Evolutionary conservation across 2,797 vertebrate genomes (phyloP), one percentile per base, ranked within the genome.

Genomic region (Myotis findleyi): DNA sequence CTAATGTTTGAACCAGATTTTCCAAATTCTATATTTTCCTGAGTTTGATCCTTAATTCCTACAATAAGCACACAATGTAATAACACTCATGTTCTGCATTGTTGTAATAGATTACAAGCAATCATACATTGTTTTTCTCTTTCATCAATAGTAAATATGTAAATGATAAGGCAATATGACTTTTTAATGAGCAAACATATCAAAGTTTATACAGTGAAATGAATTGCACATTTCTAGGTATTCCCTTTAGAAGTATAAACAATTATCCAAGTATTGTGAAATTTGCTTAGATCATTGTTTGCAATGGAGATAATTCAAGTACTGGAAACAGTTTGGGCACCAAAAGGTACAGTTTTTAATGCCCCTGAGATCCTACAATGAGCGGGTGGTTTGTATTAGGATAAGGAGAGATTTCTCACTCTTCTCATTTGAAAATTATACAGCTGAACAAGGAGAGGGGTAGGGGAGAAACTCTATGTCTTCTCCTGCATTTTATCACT

Each of bases 101-200:
- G 12, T 85, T 57, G 71, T 21, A 33, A 75, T 59, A 64, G 72
- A 79, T 87, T 83, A 89, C 69, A 71, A 68, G 30, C 17, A 89
- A 69, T 17, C 59, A 93, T 53, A 6, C 2, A 73, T 53, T 36
- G 25, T 21, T 55, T 55, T 36, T 86, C 18, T 55, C 13, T 86
- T 77, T 91, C 55, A 79, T 83, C 25, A 91, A 41, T 7, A 91
- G 18, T 47, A 93, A 89, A 27, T 73, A 71, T 53, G 3, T 57
- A 75, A 79, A 49, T 66, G 38, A 57, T 82, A 86, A 92, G 27
- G 16, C 6, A 27, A 49, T 64, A 23, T 49, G 33, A 38, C 25
- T 11, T 96, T 75, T 62, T 51, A 95, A 77, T 73, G 18, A 55
- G 64, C 13, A 95, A 94, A 14, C 20, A 23, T 76, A 44, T 85